Conservation (phyloP, 2,888 invertebrate genomes). For the Notodonta ziczac region DNA sequence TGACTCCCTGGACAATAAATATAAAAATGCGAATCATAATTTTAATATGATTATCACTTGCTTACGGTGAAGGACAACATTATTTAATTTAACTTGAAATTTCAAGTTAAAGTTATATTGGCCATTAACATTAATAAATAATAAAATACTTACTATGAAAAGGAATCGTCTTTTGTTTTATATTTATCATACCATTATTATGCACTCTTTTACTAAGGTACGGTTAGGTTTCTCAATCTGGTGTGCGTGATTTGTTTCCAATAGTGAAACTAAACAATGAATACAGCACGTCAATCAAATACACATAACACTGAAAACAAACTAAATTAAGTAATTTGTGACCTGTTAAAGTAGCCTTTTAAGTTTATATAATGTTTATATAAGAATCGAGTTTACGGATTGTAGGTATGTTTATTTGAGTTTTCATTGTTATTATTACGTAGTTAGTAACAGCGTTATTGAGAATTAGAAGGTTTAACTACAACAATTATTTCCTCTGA, state of each 20-base stretch:
- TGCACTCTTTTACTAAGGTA: too few relatives aligned
- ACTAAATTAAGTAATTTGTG: slow-evolving; percentile 30
- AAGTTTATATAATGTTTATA: slow-evolving; percentile 3
- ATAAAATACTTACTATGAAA: too few relatives aligned
- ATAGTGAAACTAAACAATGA: slow-evolving; percentile 56
- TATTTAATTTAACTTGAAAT: too few relatives aligned
- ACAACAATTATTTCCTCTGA: background rate
- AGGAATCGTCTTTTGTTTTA: too few relatives aligned
- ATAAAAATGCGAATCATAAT: too few relatives aligned
- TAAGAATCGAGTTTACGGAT: background rate
- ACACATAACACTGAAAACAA: slow-evolving; percentile 16
- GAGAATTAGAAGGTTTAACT: background rate
- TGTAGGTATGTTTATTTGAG: background rate
- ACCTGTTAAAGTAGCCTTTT: slow-evolving; percentile 18
- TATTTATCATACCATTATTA: too few relatives aligned
- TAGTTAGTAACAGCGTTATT: slow-evolving; percentile 10
- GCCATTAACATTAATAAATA: too few relatives aligned
- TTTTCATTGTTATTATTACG: slow-evolving; percentile 8
- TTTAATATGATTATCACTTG: too few relatives aligned
- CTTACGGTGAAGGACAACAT: too few relatives aligned
- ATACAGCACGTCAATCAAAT: slow-evolving; percentile 23
- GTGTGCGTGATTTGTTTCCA: slow-evolving; percentile 39
- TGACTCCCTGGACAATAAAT: too few relatives aligned
- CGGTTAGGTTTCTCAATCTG: slow-evolving; percentile 14
- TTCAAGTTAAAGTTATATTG: too few relatives aligned